Evolutionary conservation across 2,888 invertebrate genomes (phyloP).

Genomic region (Rosalia funebris): DNA sequence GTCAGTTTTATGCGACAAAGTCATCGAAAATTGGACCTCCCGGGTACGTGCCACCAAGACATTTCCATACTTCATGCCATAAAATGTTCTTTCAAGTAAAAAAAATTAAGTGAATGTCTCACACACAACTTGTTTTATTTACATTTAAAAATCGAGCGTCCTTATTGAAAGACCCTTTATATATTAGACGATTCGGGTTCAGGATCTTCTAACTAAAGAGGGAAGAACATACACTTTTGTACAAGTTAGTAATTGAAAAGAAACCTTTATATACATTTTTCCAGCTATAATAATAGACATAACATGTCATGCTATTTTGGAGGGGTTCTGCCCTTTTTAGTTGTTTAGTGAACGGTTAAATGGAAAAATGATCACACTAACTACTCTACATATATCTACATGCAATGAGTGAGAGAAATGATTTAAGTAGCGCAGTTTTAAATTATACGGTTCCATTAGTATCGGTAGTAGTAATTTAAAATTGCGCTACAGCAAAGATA

Average conservation of each 20-base stretch:
- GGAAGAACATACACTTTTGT: conserved; percentile 6
- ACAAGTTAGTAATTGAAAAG: too few species aligned
- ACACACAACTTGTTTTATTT: too few species aligned
- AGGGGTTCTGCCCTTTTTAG: conserved; percentile 12
- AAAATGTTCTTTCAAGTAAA: too few species aligned
- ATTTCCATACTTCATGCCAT: too few species aligned
- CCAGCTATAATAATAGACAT: too few species aligned
- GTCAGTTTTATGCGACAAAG: too few species aligned
- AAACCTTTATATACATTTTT: background rate
- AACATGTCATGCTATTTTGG: too few species aligned
- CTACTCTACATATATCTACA: conserved; percentile 20
- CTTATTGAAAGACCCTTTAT: too few species aligned
- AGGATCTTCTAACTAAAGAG: conserved; percentile 9
- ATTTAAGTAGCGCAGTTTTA: conserved; percentile 1
- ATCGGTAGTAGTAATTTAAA: conserved; percentile 1
- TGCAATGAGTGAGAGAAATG: conserved; percentile 9
- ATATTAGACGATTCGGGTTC: background rate
- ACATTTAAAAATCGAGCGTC: too few species aligned
- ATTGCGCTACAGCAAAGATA: conserved; percentile 40
- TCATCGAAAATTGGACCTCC: too few species aligned
- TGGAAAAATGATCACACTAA: conserved; percentile 9
- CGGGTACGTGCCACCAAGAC: too few species aligned
- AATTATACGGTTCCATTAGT: background rate
- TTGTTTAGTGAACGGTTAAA: conserved; percentile 11
- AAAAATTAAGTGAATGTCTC: too few species aligned